Evolutionary conservation across 2,113 vertebrate species (phyloP).

Genomic region (Dascyllus trimaculatus): DNA sequence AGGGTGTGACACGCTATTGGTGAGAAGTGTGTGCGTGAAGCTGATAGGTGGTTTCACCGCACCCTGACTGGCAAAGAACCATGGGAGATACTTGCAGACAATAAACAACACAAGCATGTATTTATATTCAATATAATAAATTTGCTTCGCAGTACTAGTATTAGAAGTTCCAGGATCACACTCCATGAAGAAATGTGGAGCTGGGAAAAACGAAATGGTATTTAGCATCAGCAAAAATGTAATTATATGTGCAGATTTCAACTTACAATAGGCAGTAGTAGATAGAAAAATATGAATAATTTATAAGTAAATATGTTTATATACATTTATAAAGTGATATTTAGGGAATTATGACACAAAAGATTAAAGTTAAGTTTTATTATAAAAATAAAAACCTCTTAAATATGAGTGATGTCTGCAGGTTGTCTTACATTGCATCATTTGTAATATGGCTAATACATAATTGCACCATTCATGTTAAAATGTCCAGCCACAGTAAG

Average conservation of each 20-base stretch:
- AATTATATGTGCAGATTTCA: too few relatives aligned
- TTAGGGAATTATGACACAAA: neutral
- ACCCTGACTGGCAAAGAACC: constrained; percentile 59
- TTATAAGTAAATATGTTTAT: too few relatives aligned
- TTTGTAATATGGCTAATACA: constrained; percentile 2
- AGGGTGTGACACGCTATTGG: constrained; percentile 33
- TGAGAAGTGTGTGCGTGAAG: constrained; percentile 44
- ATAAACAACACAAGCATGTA: neutral
- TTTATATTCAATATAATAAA: too few relatives aligned
- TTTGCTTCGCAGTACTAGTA: too few relatives aligned
- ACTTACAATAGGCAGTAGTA: too few relatives aligned
- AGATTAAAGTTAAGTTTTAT: constrained; percentile 45
- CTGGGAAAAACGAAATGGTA: too few relatives aligned
- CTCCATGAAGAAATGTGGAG: too few relatives aligned
- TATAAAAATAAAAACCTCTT: constrained; percentile 43
- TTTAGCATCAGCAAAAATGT: too few relatives aligned
- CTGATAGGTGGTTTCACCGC: constrained; percentile 62
- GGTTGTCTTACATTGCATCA: neutral
- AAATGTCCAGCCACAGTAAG: neutral
- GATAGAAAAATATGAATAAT: too few relatives aligned
- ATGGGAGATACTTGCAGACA: neutral
- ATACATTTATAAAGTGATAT: too few relatives aligned
- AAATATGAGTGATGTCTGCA: too few relatives aligned
- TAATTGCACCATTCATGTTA: constrained; percentile 1
- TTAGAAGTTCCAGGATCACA: neutral